Base-by-base conservation (phyloP, 2,797 vertebrate genomes). In the Amniataba percoides region DNA sequence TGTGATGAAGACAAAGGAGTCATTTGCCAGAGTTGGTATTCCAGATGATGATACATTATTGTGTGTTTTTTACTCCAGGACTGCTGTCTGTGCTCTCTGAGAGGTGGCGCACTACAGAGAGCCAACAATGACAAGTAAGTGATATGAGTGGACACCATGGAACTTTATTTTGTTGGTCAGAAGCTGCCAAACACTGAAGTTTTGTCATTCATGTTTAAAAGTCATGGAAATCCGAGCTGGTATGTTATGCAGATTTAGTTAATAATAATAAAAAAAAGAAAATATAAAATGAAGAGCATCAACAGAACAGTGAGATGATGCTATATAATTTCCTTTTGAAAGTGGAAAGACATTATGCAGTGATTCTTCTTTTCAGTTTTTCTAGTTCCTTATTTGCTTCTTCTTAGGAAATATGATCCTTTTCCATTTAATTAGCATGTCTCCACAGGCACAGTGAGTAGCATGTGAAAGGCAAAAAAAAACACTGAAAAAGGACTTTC, bases 41-140 rank as follows among this genome's bases (percentile, higher is more conserved):
- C n/a, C 7, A 18, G 6, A n/a, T n/a, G 31, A 12, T 14, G 45
- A 59, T 9, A 14, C 19, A 12, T 48, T 23, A 48, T 45, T 77
- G 3, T 31, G 7, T 87, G 31, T 75, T 57, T 80, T 39, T 53
- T 75, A 46, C 76, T 67, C 19, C 86, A 99, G 98, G 97, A 98
- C 88, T 99, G 98, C 91, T 99, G 97, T 87, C 95, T 99, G 82
- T 99, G 98, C 87, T 97, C 97, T 0, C 90, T 99, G 73, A 95
- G 98, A 88, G 98, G 98, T 56, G 98, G 98, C 69, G 98, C 98
- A 0, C 91, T 99, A 73, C 98, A 99, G 92, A 97, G 95, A 92
- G 97, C 98, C 78, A 99, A 99, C 80, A 97, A 97, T 64, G 95
- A 98, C 92, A 97, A 98, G 98, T 99, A 92, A 94, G 96, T 95